A percentile compares a stretch with the other conserved stretches of the same genome.
phyloP scores from a whole-genome alignment of 2,888 invertebrate genomes.

The Scrobipalpa costella region DNA sequence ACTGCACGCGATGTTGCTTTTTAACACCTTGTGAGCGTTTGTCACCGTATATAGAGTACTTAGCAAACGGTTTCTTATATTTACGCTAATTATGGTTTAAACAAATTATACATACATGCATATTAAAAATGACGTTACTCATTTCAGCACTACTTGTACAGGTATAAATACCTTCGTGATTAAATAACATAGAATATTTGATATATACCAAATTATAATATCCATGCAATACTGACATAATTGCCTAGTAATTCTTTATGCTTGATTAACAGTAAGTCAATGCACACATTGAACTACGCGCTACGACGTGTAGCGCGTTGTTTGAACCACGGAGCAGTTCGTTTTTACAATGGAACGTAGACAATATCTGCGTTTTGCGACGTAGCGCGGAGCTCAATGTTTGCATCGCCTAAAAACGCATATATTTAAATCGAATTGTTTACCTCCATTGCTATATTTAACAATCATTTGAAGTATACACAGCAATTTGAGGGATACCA shows the following conservation, averaged over 20 bases:
- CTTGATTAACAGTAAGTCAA: too few relatives aligned
- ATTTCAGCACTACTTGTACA: background rate
- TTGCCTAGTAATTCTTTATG: too few relatives aligned
- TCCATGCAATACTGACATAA: too few relatives aligned
- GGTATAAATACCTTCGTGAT: background rate
- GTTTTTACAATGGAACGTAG: too few relatives aligned
- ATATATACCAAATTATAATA: too few relatives aligned
- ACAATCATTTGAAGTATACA: background rate
- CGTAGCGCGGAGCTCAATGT: too few relatives aligned
- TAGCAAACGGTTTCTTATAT: background rate
- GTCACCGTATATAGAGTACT: background rate
- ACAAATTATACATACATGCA: background rate
- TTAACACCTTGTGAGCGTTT: slow-evolving; percentile 26
- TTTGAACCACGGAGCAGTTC: too few relatives aligned
- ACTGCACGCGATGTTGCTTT: slow-evolving; percentile 21
- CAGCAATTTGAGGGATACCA: background rate
- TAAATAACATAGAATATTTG: too few relatives aligned
- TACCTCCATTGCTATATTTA: slow-evolving; percentile 2
- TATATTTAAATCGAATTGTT: background rate
- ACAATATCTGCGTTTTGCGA: too few relatives aligned
- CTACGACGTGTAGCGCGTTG: too few relatives aligned
- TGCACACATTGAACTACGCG: too few relatives aligned
- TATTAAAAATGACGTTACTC: background rate
- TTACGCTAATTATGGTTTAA: background rate
- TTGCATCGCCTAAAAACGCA: too few relatives aligned